Evolutionary conservation across 1,140 invertebrate species (phyloP).

Genomic region (Acromyrmex echinatior): DNA sequence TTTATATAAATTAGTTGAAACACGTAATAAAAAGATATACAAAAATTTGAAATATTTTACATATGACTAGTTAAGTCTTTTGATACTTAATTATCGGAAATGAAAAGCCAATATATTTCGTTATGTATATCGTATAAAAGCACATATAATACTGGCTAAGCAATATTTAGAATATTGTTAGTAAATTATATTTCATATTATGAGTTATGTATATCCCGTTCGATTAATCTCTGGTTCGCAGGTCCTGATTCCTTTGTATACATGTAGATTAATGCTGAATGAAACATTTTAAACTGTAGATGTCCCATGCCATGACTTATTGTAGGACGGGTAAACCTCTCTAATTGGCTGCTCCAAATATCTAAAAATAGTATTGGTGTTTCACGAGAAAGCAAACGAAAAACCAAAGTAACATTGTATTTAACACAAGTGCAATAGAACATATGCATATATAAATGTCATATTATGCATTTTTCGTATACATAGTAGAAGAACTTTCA

Average conservation of each 20-base stretch:
- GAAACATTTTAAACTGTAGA: conserved; percentile 67
- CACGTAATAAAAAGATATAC: conserved; percentile 20
- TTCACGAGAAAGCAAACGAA: conserved; percentile 74
- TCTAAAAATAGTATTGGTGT: conserved; percentile 76
- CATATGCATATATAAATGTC: conserved; percentile 71
- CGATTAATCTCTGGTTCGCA: conserved; percentile 67
- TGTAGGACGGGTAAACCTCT: conserved; percentile 67
- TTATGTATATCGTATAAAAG: conserved; percentile 55
- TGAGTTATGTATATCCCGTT: conserved; percentile 59
- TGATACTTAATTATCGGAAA: conserved; percentile 51
- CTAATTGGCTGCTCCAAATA: conserved; percentile 75
- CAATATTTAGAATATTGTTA: conserved; percentile 48
- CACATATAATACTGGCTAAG: conserved; percentile 49
- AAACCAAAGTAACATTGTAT: conserved; percentile 75
- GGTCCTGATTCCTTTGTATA: conserved; percentile 71
- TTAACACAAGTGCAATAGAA: conserved; percentile 71
- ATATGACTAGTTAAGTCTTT: conserved; percentile 62
- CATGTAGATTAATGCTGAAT: conserved; percentile 71
- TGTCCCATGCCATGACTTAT: conserved; percentile 62
- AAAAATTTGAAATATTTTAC: conserved; percentile 52
- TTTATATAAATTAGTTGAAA: neutral
- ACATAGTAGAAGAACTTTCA: conserved; percentile 70
- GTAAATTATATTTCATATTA: conserved; percentile 61
- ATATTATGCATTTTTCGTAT: conserved; percentile 66
- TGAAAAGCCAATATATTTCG: conserved; percentile 60